Percentiles rank a stretch among this genome's conserved stretches.
phyloP scores from a whole-genome alignment of 2,888 invertebrate species.

The Diplazon laetatorius region DNA sequence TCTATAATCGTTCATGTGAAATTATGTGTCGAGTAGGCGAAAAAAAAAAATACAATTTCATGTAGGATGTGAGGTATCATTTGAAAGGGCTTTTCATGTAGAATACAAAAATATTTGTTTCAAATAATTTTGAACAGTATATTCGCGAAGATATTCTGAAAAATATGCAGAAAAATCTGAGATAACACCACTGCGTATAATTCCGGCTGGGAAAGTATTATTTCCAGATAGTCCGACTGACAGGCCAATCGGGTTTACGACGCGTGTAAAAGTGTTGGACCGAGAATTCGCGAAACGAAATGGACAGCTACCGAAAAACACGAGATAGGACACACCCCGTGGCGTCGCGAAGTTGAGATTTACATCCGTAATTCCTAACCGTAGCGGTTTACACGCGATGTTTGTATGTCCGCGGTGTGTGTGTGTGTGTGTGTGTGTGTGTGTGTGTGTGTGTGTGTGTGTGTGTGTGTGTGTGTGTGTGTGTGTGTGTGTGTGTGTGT shows the following conservation, averaged over 20 bases:
- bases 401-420: neutral
- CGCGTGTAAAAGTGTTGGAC: neutral
- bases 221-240: neutral
- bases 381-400: conserved; percentile 6
- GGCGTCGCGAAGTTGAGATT: conserved; percentile 70
- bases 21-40: too few relatives aligned
- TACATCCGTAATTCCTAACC: conserved; percentile 74
- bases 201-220: neutral
- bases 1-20: too few relatives aligned
- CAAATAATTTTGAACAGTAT: too few relatives aligned
- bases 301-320: too few relatives aligned
- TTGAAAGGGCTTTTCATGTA: too few relatives aligned
- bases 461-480: neutral
- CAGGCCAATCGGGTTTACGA: neutral
- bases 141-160: too few relatives aligned
- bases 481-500: neutral
- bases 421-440: neutral
- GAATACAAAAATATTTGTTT: too few relatives aligned
- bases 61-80: too few relatives aligned
- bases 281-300: conserved; percentile 56
- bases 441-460: neutral
- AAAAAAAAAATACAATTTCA: too few relatives aligned
- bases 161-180: neutral
- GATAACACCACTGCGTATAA: too few relatives aligned
- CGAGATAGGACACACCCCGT: neutral